phyloP scores from a whole-genome alignment of 1,140 invertebrate species.

The Chionoecetes opilio region DNA sequence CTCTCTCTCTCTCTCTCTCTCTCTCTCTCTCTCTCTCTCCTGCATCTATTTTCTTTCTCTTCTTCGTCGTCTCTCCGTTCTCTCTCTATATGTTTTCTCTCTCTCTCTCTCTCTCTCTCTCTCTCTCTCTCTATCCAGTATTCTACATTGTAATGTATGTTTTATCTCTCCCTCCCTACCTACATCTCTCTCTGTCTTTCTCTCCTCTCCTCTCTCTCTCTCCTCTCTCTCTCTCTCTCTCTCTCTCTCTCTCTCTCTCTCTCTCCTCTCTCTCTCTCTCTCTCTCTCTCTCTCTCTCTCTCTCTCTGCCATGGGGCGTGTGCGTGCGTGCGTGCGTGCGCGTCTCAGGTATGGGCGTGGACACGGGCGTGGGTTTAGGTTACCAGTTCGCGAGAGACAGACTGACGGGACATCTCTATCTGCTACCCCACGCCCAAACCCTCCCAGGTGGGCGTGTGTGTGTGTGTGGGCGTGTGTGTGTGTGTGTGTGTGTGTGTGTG shows the following conservation, averaged over 20 bases:
- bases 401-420: constrained; percentile 90
- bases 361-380: constrained; percentile 84
- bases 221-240: not conserved
- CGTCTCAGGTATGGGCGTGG: constrained; percentile 66
- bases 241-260: constrained; percentile 27
- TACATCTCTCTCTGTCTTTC: no score
- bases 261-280: not conserved
- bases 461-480: constrained; percentile 1
- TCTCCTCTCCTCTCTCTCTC: no score
- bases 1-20: no score
- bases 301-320: no score
- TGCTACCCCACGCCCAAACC: constrained; percentile 86
- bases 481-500: not conserved
- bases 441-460: constrained; percentile 55
- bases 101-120: no score
- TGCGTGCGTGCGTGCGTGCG: no score
- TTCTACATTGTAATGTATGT: not conserved
- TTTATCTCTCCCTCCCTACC: not conserved
- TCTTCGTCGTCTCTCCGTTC: no score
- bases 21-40: no score
- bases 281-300: constrained; percentile 9
- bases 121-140: no score
- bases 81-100: no score
- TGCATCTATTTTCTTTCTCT: no score
- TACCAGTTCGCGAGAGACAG: constrained; percentile 93